phyloP scores from a whole-genome alignment of 2,888 invertebrate species.

The Sesia apiformis region DNA sequence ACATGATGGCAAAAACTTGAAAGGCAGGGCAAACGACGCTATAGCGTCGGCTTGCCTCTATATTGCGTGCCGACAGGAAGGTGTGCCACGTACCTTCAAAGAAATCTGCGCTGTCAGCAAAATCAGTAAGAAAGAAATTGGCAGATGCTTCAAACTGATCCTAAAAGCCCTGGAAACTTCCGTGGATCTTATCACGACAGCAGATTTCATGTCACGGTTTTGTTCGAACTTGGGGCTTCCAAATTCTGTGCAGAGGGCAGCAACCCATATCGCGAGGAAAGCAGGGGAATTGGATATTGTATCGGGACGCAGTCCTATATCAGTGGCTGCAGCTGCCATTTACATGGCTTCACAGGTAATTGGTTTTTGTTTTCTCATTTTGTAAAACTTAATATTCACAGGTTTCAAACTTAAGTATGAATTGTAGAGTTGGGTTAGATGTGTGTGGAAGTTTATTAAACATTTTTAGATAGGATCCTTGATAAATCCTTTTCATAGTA shows the following conservation, averaged over 20 bases:
- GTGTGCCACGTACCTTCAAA: conserved; percentile 98
- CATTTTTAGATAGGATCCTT: too few relatives aligned
- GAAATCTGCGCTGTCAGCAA: conserved; percentile 99
- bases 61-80: conserved; percentile 98
- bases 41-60: conserved; percentile 99
- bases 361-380: background rate
- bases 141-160: conserved; percentile 97
- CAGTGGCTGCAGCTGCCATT: conserved; percentile 99
- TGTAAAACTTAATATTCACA: background rate
- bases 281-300: conserved; percentile 98
- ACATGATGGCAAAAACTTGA: conserved; percentile 95
- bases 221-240: conserved; percentile 95
- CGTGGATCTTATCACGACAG: conserved; percentile 97
- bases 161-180: conserved; percentile 96
- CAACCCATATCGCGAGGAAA: conserved; percentile 96
- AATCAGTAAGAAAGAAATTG: conserved; percentile 99
- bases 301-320: conserved; percentile 97
- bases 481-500: too few relatives aligned
- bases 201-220: conserved; percentile 99
- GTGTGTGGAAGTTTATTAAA: too few relatives aligned
- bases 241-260: conserved; percentile 92
- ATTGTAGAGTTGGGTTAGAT: too few relatives aligned
- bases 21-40: conserved; percentile 97
- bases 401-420: too few relatives aligned
- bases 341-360: conserved; percentile 97